Conservation (phyloP, 2,113 vertebrate genomes). For the Lampris megalopsis region DNA sequence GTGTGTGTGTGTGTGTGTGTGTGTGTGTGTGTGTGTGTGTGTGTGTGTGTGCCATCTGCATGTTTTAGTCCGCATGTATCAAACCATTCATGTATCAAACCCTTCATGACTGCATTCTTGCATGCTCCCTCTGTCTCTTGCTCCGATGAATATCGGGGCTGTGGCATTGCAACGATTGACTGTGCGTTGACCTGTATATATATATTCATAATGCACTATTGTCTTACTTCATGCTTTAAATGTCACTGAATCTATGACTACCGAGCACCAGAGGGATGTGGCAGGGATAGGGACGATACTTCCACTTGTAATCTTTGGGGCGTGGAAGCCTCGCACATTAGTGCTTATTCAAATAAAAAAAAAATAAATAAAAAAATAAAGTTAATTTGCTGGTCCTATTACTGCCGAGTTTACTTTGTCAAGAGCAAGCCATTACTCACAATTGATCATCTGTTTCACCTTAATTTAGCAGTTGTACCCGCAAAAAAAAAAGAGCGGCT, state of each 20-base stretch:
- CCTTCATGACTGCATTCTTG: conserved; percentile 14
- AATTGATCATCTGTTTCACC: conserved; percentile 62
- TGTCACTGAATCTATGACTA: conserved; percentile 63
- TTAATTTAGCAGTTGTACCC: conserved; percentile 51
- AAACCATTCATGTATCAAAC: not conserved
- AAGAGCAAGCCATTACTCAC: conserved; percentile 50
- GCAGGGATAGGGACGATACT: conserved; percentile 12
- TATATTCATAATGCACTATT: conserved; percentile 49
- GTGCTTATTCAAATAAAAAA: conserved; percentile 28
- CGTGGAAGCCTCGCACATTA: conserved; percentile 24
- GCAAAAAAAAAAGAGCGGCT: conserved; percentile 6
- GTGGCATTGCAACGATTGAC: conserved; percentile 44
- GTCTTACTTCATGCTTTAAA: conserved; percentile 56
- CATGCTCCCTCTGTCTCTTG: conserved; percentile 11
- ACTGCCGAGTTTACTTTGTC: conserved; percentile 57
- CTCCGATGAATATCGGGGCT: conserved; percentile 36
- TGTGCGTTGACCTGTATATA: conserved; percentile 52
- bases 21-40: not conserved
- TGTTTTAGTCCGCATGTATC: not conserved
- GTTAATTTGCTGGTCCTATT: conserved; percentile 52
- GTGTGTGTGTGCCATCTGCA: not conserved
- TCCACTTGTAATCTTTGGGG: conserved; percentile 26
- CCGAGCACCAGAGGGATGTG: conserved; percentile 50
- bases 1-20: not conserved
- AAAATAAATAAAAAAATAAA: not conserved